phyloP scores from a whole-genome alignment of 2,797 vertebrate genomes.

The Leptodactylus fallax region DNA sequence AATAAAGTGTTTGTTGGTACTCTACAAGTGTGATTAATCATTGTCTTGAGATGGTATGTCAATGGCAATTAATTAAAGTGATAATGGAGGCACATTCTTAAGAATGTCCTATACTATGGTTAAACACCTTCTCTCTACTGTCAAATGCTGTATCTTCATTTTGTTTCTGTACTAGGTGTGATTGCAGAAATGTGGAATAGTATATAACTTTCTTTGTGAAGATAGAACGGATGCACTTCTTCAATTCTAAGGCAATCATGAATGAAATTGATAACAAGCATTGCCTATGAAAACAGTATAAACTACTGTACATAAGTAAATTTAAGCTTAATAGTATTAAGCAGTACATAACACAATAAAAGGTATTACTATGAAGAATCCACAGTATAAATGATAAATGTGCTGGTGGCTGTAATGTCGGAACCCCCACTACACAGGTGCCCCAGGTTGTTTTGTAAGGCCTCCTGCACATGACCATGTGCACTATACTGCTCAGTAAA shows the following conservation, averaged over 20 bases:
- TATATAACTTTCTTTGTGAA: neutral
- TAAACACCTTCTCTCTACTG: slow-evolving; percentile 5
- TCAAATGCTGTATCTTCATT: slow-evolving; percentile 11
- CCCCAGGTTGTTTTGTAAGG: no score
- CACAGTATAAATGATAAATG: no score
- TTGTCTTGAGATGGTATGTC: slow-evolving; percentile 29
- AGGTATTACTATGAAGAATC: no score
- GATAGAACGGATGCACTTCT: neutral
- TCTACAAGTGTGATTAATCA: slow-evolving; percentile 30
- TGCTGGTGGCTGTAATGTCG: no score
- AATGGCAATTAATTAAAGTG: slow-evolving; percentile 44
- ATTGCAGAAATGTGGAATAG: neutral
- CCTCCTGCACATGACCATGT: no score
- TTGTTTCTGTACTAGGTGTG: neutral
- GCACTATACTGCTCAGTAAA: no score
- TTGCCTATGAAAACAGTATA: neutral
- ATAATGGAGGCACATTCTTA: slow-evolving; percentile 25
- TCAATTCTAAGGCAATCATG: neutral
- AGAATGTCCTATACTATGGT: neutral
- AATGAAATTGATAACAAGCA: neutral
- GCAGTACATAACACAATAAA: no score
- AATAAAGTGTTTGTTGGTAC: slow-evolving; percentile 18
- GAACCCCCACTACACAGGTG: no score
- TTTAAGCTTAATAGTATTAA: neutral
- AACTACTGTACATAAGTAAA: neutral